Evolutionary conservation across 2,888 invertebrate genomes (phyloP), one percentile per base, ranked within the genome.

Genomic region (Macropis europaea): DNA sequence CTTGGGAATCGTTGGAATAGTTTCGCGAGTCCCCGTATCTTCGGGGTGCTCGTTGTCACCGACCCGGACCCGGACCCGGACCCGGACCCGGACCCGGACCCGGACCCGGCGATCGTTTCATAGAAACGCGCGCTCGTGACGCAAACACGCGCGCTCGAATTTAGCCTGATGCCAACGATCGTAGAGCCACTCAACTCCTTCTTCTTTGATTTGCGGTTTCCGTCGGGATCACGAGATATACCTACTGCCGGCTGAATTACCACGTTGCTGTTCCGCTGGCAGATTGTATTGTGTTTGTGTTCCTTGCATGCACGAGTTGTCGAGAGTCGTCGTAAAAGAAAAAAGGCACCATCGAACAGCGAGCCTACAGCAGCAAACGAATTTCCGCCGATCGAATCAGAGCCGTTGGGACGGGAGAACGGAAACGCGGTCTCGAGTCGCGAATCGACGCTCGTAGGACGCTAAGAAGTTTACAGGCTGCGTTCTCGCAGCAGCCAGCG

Each of bases 251-350:
- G 3, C n/a, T 13, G 11, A 7, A 32, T n/a, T 28, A 24, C 13
- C 43, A 47, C 13, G 30, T 43, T 40, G 40, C 53, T 54, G 53
- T 47, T 62, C 34, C 53, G 43, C 43, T 63, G 56, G 48, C 64
- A 36, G 42, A 56, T 54, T 48, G 68, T 56, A 50, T 48, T 56
- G 63, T 56, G 56, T 50, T 63, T 48, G 48, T 56, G 56, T 68
- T 56, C 28, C 38, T 63, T 63, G 64, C 67, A 62, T 54, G 67
- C 13, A 63, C 26, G 24, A 53, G 38, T 32, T 40, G 38, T 47
- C 52, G 32, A 62, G 26, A 32, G 40, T 40, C 22, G 19, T 42
- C 38, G 53, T 26, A 22, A 24, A 30, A 32, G 19, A 24, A 42
- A 24, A 42, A 28, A 24, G 15, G 19, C 2, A 42, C 13, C 24